Conservation (phyloP, 2,797 vertebrate species). For the Galagoides demidoff region DNA sequence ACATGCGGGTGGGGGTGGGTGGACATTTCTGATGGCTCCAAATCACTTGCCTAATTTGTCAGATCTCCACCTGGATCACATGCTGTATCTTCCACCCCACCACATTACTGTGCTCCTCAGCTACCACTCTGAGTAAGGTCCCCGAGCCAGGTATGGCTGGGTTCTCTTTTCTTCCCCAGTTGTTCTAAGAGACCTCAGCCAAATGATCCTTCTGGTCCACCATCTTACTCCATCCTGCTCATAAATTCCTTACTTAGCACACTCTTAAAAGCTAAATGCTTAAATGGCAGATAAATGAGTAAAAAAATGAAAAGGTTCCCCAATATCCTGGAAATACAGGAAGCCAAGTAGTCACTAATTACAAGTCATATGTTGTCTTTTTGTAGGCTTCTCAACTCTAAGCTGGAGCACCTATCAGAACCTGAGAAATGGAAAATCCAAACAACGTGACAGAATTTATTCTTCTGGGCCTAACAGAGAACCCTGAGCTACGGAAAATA, state of each 20-base stretch:
- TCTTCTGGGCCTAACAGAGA: slow-evolving; percentile 34
- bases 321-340: neutral
- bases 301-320: neutral
- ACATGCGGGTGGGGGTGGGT: too few relatives aligned
- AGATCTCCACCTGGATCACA: too few relatives aligned
- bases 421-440: neutral
- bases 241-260: neutral
- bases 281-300: neutral
- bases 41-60: too few relatives aligned
- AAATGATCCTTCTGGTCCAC: neutral
- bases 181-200: too few relatives aligned
- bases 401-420: neutral
- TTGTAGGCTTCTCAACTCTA: neutral
- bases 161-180: too few relatives aligned
- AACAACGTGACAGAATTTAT: slow-evolving; percentile 64
- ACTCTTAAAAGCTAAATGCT: neutral
- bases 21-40: too few relatives aligned
- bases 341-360: neutral
- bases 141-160: too few relatives aligned
- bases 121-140: too few relatives aligned
- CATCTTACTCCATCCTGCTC: too few relatives aligned
- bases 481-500: neutral
- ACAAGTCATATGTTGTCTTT: neutral
- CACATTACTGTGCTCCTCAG: too few relatives aligned
- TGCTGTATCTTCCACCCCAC: too few relatives aligned